Evolutionary conservation across 2,888 invertebrate genomes (phyloP), one percentile per base, ranked within the genome.

Genomic region (Criorhina ranunculi): DNA sequence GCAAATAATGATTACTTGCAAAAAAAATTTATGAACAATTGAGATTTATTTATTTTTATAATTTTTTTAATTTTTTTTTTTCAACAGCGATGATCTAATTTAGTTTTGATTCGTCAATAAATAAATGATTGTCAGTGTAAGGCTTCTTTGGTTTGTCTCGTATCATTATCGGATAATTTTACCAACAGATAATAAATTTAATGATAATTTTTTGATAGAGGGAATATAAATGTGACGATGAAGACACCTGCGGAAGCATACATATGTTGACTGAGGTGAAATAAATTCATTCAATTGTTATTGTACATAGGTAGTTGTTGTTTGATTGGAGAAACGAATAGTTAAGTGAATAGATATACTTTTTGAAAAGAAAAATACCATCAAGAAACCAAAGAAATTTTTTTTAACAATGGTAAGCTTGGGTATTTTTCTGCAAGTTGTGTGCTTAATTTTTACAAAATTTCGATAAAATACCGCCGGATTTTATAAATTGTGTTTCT

Each of bases 81-180:
- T 6, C 5, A 15, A 11, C 4, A n/a, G 2, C 31, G 44, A n/a
- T 62, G 62, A 62, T 62, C 44, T 46, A 62, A 62, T 62, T 46
- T 7, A 33, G n/a, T 46, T 62, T 8, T 17, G 33, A 19, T 44
- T 44, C 33, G 11, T n/a, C 46, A 46, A 62, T 46, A 62, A 62
- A 46, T 46, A 46, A 62, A 46, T 62, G 3, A 46, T 60, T 62
- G 62, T 46, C 62, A 46, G 33, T 33, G 29, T 33, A 33, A 31
- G 12, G 44, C 31, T 46, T 44, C 44, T 62, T 62, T 31, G 31
- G 17, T 46, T 44, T 46, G 33, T 46, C 46, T 24, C 8, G 33
- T 12, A 55, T 33, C 6, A 12, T 62, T 62, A 62, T 62, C 44
- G n/a, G 11, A 37, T 55, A 33, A 53, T 53, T 33, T 33, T 9